Conservation (phyloP, 2,113 vertebrate genomes). For the Colaptes auratus region DNA sequence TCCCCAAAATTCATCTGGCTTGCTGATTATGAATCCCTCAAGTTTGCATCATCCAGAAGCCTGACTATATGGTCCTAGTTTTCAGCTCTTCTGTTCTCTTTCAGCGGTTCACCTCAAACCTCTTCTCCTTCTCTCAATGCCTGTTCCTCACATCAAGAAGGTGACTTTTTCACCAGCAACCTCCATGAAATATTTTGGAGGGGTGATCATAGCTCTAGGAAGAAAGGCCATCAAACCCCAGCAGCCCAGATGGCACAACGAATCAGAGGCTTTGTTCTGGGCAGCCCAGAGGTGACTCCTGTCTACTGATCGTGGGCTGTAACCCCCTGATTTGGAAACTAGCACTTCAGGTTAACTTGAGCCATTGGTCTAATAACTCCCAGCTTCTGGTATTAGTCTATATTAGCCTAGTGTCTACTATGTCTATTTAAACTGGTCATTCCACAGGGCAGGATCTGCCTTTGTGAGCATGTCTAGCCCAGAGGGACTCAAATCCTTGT, state of each 20-base stretch:
- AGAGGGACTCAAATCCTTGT: accelerated
- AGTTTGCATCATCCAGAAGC: not conserved
- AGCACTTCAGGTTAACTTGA: not conserved
- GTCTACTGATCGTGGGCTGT: not conserved
- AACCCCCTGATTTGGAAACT: not conserved
- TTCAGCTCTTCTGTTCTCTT: not conserved
- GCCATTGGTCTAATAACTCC: not conserved
- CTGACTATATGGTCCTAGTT: not conserved
- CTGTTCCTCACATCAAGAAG: not conserved
- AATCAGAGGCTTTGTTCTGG: not conserved
- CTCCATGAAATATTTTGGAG: not conserved
- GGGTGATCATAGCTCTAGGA: not conserved
- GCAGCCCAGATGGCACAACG: not conserved
- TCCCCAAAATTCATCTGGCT: not conserved
- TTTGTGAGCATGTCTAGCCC: not conserved
- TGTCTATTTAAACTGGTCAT: not conserved
- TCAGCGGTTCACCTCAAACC: not conserved
- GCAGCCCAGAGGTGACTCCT: not conserved
- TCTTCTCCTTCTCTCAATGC: not conserved
- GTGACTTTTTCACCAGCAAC: not conserved
- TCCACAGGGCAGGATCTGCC: not conserved
- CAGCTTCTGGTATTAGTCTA: not conserved
- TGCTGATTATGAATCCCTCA: not conserved
- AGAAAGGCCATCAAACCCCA: not conserved
- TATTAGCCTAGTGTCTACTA: not conserved